Evolutionary conservation across 2,797 vertebrate genomes (phyloP).

Genomic region (Echeneis naucrates): DNA sequence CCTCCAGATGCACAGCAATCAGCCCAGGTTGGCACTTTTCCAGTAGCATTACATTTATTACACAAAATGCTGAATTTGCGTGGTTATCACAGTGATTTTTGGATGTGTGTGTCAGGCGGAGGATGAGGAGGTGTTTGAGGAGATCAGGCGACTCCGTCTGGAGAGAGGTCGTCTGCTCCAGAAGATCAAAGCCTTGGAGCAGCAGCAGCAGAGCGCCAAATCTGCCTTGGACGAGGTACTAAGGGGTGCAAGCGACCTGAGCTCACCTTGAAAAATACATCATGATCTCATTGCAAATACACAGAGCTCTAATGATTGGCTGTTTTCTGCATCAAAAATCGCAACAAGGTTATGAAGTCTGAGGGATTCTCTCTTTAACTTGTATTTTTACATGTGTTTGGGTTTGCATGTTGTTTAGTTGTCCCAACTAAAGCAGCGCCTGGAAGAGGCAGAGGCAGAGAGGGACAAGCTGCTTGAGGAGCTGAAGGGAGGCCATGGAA

Average conservation of each 20-base stretch:
- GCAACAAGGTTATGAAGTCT: neutral
- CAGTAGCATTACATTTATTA: neutral
- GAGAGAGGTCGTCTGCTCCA: slow-evolving; percentile 92
- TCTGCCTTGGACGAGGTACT: slow-evolving; percentile 79
- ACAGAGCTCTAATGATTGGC: neutral
- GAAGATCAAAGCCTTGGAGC: slow-evolving; percentile 92
- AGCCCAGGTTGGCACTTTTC: slow-evolving; percentile 59
- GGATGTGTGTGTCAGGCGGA: slow-evolving; percentile 75
- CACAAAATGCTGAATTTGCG: neutral
- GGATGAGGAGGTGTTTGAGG: slow-evolving; percentile 92
- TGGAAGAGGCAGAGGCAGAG: slow-evolving; percentile 84
- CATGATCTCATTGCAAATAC: neutral
- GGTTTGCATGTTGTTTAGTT: slow-evolving; percentile 72
- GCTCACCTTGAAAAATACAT: neutral
- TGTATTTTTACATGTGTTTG: neutral
- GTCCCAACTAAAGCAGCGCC: slow-evolving; percentile 82
- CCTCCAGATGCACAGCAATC: slow-evolving; percentile 71
- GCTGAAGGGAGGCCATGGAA: slow-evolving; percentile 72
- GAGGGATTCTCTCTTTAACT: slow-evolving; percentile 46
- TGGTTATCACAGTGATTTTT: neutral
- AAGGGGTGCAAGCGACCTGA: neutral
- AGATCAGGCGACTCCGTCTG: slow-evolving; percentile 91
- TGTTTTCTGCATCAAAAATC: neutral
- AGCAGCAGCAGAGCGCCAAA: slow-evolving; percentile 86
- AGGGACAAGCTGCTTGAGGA: slow-evolving; percentile 89